These are phyloP conservation scores for Agonopterix alstromeriana DNA, from an alignment of 2,888 invertebrate species.

Conservation along the genomic window DNA sequence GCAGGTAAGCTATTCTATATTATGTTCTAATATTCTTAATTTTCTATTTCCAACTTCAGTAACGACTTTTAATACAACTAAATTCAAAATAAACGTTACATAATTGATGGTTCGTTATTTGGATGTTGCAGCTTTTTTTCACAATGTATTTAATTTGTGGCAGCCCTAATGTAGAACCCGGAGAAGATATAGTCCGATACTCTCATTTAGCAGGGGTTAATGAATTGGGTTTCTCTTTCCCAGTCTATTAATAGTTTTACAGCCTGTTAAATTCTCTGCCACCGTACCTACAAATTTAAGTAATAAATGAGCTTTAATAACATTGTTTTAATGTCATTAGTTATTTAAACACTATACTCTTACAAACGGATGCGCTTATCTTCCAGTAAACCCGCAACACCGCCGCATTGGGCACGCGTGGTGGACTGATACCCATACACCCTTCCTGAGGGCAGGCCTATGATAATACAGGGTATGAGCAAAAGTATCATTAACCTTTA, in stretches of 20 bases:
- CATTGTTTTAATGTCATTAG: neutral
- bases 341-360: neutral
- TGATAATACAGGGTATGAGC: no score
- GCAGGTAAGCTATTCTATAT: no score
- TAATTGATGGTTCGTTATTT: no score
- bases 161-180: conserved; percentile 1
- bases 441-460: no score
- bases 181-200: neutral
- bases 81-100: no score
- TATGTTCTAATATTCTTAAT: no score
- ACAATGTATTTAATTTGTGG: neutral
- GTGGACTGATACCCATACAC: no score
- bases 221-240: conserved; percentile 4
- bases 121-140: no score
- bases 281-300: neutral
- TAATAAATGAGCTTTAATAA: neutral
- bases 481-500: no score
- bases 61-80: no score
- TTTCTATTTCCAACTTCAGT: no score
- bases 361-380: neutral
- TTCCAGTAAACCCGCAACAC: neutral
- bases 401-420: no score
- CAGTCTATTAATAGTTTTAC: conserved; percentile 9
- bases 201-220: conserved; percentile 1
- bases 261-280: neutral